Conservation (phyloP, 2,888 invertebrate species). For the Brachyptera putata region DNA sequence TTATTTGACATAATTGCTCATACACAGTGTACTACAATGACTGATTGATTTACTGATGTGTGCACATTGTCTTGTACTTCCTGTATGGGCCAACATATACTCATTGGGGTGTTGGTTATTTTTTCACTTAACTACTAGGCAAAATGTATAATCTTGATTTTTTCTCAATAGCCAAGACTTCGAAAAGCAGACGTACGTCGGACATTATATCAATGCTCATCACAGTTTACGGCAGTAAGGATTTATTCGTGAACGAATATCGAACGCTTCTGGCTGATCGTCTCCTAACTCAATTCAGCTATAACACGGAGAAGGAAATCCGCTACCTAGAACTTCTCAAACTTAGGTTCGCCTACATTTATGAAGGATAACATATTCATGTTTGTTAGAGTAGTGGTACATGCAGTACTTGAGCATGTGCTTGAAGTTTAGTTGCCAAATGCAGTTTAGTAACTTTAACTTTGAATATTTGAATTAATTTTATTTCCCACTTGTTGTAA, state of each 20-base stretch:
- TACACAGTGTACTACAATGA: too few species aligned
- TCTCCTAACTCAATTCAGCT: constrained; percentile 74
- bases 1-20: too few species aligned
- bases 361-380: too few species aligned
- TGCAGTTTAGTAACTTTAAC: too few species aligned
- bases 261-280: constrained; percentile 89
- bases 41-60: neutral
- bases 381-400: too few species aligned
- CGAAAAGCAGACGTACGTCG: constrained; percentile 57
- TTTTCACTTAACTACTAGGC: neutral
- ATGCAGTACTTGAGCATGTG: neutral
- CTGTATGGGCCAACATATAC: too few species aligned
- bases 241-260: constrained; percentile 97
- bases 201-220: constrained; percentile 98
- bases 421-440: neutral
- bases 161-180: constrained; percentile 50
- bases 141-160: neutral
- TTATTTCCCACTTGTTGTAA: too few species aligned
- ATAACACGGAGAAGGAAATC: constrained; percentile 86
- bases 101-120: too few species aligned
- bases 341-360: constrained; percentile 52
- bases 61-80: constrained; percentile 5
- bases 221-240: constrained; percentile 97
- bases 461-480: too few species aligned
- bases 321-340: constrained; percentile 91